Percentiles rank a stretch among this genome's conserved stretches.
These are phyloP conservation scores for Diuraphis noxia DNA, from an alignment of 1,140 invertebrate species.

Conservation along the genomic window DNA sequence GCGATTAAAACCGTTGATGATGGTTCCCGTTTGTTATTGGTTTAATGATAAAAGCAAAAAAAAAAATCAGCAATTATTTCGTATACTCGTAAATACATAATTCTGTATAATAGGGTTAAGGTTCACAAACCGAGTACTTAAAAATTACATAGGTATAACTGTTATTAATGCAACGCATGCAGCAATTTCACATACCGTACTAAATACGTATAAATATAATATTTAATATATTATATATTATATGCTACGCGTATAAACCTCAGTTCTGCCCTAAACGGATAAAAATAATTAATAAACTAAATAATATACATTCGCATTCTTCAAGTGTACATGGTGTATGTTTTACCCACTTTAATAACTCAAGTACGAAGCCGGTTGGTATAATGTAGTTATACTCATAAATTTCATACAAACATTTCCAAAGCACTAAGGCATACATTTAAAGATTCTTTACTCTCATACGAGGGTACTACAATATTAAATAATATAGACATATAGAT, in stretches of 20 bases:
- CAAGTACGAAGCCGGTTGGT: background rate
- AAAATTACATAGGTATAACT: background rate
- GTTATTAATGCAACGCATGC: background rate
- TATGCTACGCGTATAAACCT: no score
- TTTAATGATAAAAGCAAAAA: background rate
- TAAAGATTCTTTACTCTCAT: background rate
- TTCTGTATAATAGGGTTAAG: background rate
- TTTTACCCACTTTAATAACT: background rate
- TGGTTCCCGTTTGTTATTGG: background rate
- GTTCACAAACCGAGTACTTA: background rate
- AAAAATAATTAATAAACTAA: conserved; percentile 7
- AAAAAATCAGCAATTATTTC: background rate
- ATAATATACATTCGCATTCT: background rate
- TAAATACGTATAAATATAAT: no score
- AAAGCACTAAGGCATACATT: background rate
- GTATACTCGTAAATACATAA: background rate
- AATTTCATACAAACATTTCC: background rate
- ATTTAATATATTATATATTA: no score
- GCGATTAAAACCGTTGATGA: background rate
- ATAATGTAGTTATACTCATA: background rate
- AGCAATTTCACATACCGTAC: background rate
- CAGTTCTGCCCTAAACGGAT: no score
- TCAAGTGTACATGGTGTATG: background rate
- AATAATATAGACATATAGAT: no score
- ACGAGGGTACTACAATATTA: background rate